Conservation (phyloP, 1,140 invertebrate species). For the Saccostrea echinata region DNA sequence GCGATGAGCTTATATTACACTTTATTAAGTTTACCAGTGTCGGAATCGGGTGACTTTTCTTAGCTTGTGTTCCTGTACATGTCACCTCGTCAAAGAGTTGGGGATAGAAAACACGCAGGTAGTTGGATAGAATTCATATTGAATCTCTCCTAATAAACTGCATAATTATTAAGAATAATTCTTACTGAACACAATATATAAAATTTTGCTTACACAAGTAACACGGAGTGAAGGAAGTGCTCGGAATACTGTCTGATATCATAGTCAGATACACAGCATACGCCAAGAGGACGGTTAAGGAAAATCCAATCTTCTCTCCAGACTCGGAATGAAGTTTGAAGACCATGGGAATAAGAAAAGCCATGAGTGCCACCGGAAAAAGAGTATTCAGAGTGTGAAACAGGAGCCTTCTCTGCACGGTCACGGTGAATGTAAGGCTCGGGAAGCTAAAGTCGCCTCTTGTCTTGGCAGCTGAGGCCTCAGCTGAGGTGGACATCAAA, state of each 20-base stretch:
- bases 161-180: too few species aligned
- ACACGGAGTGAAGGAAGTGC: conserved; percentile 58
- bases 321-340: conserved; percentile 65
- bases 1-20: too few species aligned
- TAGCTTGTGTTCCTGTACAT: too few species aligned
- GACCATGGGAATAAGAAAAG: conserved; percentile 61
- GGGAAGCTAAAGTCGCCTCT: conserved; percentile 44
- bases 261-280: conserved; percentile 62
- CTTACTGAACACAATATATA: too few species aligned
- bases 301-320: conserved; percentile 66
- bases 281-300: conserved; percentile 64
- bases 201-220: conserved; percentile 54
- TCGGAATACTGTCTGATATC: conserved; percentile 62
- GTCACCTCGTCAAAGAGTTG: too few species aligned
- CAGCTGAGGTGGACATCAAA: background rate
- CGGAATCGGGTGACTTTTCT: too few species aligned
- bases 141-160: too few species aligned
- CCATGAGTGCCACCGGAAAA: conserved; percentile 63
- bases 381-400: conserved; percentile 63
- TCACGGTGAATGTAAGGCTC: conserved; percentile 59
- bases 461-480: background rate
- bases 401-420: conserved; percentile 49
- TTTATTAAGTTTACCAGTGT: too few species aligned
- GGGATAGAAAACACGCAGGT: too few species aligned
- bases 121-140: too few species aligned